These are phyloP conservation scores for Cerastis leucographa DNA, from an alignment of 2,888 invertebrate genomes.

Conservation along the genomic window DNA sequence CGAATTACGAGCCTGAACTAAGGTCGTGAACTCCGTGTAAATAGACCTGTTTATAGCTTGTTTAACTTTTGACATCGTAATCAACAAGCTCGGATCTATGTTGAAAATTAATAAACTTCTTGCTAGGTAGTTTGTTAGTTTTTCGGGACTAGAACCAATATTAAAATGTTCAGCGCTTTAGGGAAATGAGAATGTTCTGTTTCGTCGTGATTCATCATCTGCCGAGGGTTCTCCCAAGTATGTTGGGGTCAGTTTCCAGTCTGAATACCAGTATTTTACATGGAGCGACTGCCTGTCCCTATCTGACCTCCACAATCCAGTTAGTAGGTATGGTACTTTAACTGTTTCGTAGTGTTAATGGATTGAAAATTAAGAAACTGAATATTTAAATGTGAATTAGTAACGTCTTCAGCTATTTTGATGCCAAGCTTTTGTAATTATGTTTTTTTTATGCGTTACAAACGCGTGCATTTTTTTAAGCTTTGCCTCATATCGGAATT, in stretches of 20 bases:
- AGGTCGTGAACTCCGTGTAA: conserved; percentile 26
- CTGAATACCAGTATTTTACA: too few species aligned
- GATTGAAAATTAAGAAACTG: neutral
- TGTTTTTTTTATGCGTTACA: too few species aligned
- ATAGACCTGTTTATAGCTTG: conserved; percentile 35
- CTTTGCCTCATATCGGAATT: too few species aligned
- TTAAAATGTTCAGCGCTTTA: neutral
- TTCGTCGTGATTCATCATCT: neutral
- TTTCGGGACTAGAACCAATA: neutral
- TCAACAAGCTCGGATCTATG: conserved; percentile 16
- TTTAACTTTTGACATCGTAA: conserved; percentile 49
- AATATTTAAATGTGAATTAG: neutral
- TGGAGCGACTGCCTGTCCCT: too few species aligned
- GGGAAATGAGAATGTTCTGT: neutral
- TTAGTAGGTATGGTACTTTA: too few species aligned
- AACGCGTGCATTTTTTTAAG: too few species aligned
- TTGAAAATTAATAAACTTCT: conserved; percentile 35
- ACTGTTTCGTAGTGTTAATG: neutral
- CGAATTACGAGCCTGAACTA: conserved; percentile 26
- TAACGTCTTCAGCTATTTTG: neutral
- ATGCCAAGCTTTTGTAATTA: neutral
- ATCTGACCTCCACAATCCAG: too few species aligned
- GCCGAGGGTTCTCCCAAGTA: too few species aligned
- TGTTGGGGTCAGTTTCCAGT: too few species aligned
- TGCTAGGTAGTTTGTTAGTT: neutral